Evolutionary conservation across 2,113 vertebrate species (phyloP).

Genomic region (Dromas ardeola): DNA sequence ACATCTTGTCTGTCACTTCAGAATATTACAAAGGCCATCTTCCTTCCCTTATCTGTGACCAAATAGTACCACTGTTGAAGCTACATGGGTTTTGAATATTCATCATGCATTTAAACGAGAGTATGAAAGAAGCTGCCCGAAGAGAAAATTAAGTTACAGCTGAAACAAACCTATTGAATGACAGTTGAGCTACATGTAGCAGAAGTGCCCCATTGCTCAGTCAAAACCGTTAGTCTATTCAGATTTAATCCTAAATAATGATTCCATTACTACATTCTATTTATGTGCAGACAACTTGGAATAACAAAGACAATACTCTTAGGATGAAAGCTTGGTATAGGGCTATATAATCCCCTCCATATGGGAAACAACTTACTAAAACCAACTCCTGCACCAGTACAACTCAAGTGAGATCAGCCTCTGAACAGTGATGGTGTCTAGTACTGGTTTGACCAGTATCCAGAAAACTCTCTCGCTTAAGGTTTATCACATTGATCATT

Average conservation of each 20-base stretch:
- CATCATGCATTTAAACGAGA: not conserved
- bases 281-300: not conserved
- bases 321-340: not conserved
- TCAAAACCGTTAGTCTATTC: not conserved
- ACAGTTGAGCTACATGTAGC: not conserved
- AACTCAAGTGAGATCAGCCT: not conserved
- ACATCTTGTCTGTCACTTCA: not conserved
- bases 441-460: not conserved
- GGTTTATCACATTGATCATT: not conserved
- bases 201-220: not conserved
- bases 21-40: not conserved
- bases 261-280: not conserved
- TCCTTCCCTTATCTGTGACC: not conserved
- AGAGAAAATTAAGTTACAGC: constrained; percentile 8
- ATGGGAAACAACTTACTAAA: not conserved
- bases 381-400: not conserved
- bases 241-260: not conserved
- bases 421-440: not conserved
- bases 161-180: not conserved
- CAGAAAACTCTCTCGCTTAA: not conserved
- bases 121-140: not conserved
- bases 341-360: not conserved
- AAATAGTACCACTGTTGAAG: not conserved
- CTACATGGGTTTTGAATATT: not conserved
- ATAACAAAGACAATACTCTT: not conserved